Evolutionary conservation across 1,140 invertebrate genomes (phyloP), one percentile per base, ranked within the genome.

Genomic region (Lineus longissimus): DNA sequence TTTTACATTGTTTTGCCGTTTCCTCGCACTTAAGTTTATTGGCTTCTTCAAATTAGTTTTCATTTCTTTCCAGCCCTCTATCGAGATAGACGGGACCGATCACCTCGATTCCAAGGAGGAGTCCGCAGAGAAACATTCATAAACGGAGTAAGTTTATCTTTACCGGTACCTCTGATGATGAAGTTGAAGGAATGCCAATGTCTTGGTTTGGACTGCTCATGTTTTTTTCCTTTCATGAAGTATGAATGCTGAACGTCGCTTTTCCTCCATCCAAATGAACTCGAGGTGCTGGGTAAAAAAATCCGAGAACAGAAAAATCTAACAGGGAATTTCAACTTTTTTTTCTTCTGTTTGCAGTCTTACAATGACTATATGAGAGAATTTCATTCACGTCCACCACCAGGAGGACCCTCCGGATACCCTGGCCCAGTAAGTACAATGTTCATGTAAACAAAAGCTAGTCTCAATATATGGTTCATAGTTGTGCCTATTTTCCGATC

Each of bases 331-430:
- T 9, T 23, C 29, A 4, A 27, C 22, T 19, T 55, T 19, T 61
- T 62, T 45, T 67, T 56, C 56, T 65, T n/a, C n/a, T 61, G 57
- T 6, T 76, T 74, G 30, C 74, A 81, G 73, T 73, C 73, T 0
- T 82, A 81, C 73, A 71, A 70, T 66, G 79, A 81, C 65, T 82
- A 77, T 63, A 74, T 75, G 60, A 60, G 76, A 51, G 77, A 81
- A 59, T 81, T 76, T 70, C 75, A 80, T 41, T 75, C 76, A 64
- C 67, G 67, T 27, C 70, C 78, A 62, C 75, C 76, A 31, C 67
- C 70, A 43, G 75, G 76, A 33, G 73, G 79, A 61, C 73, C 77
- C 15, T 76, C 77, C 17, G 71, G 81, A 59, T 75, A 79, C 29
- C 74, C 70, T 23, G 19, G 22, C 19, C 30, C n/a, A 27, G 19